Base-by-base conservation (phyloP, 64 coral and sea anemone species). In the Dendrophyllia cribrosa region DNA sequence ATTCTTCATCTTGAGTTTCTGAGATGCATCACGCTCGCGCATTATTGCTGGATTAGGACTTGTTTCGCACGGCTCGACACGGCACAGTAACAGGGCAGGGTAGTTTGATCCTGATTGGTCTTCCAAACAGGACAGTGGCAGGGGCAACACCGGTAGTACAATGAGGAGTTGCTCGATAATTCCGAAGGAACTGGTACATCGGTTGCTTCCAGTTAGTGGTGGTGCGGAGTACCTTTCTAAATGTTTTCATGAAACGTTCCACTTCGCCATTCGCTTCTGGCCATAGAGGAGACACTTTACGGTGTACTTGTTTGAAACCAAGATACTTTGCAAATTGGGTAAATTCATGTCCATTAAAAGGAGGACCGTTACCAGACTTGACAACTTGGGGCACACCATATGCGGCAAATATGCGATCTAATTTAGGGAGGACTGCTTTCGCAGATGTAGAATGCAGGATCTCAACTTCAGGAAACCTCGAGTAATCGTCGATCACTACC, bases 271-370 rank as follows among this genome's bases (percentile, higher is more conserved):
- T 34, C 34, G 34, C 34, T 34, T 34, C 34, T 34, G 34, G 34
- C 34, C 34, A 34, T 34, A 34, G 34, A 34, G 34, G 2, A 34
- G 83, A 87, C 46, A 93, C 64, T 43, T 92, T 77, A 22, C 70
- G 70, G 65, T 92, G 53, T n/a, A n/a, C n/a, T n/a, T n/a, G n/a
- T 55, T 92, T 92, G 70, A 86, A 86, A 74, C 89, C 80, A 3
- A 92, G 63, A 24, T 92, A 84, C 14, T 92, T 23, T 34, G 81
- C 34, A 86, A 75, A 92, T 20, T 84, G 71, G 24, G 67, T 15
- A 48, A 93, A 86, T 20, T 82, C 59, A 0, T 88, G 61, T 26
- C 91, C 50, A 72, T 79, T 93, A 65, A 93, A 93, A 21, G 91
- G 34, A 34, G 34, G 34, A 34, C 34, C 34, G 34, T 34, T 34